Evolutionary conservation across 2,113 vertebrate species (phyloP), one percentile per base, ranked within the genome.

Genomic region (Dipodomys merriami): DNA sequence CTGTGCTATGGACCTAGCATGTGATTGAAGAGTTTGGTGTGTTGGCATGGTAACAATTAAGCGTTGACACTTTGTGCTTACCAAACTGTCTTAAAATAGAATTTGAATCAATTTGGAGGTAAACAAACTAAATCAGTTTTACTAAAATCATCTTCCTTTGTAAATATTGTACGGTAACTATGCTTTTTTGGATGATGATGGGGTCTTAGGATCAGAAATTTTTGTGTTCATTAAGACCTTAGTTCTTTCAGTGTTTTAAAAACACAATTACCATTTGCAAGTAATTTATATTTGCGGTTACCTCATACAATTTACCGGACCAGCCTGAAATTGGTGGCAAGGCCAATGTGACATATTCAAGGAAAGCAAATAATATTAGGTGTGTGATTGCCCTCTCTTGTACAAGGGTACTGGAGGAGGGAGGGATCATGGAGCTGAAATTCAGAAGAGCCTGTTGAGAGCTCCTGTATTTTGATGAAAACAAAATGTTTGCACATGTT

Each of bases 101-200:
- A 15, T 80, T 69, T n/a, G 64, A 53, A 25, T 90, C 39, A 67
- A 35, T 39, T 39, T 88, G n/a, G 78, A 88, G 33, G 53, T 18
- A 94, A 91, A 73, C n/a, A 85, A n/a, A 27, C 20, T 33, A 60
- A 60, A 88, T 86, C 33, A n/a, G 27, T 68, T 49, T 83, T 49
- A 67, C 18, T 72, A 69, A 79, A 68, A 78, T n/a, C 46, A 35
- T 71, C 12, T 18, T 2, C 16, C 74, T 83, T 86, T 67, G n/a
- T 86, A 76, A 91, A 53, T 86, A 72, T 4, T 25, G 20, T 19
- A 46, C 23, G 62, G 53, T 82, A 44, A 85, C 53, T 53, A 19
- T 60, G 68, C 6, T 72, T 94, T 23, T 49, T 1, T 19, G 11
- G 2, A 69, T 78, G 29, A 69, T 53, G 12, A 7, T 2, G 10